Conservation (phyloP, 2,888 invertebrate species). For the Drosophila stalkeri region DNA sequence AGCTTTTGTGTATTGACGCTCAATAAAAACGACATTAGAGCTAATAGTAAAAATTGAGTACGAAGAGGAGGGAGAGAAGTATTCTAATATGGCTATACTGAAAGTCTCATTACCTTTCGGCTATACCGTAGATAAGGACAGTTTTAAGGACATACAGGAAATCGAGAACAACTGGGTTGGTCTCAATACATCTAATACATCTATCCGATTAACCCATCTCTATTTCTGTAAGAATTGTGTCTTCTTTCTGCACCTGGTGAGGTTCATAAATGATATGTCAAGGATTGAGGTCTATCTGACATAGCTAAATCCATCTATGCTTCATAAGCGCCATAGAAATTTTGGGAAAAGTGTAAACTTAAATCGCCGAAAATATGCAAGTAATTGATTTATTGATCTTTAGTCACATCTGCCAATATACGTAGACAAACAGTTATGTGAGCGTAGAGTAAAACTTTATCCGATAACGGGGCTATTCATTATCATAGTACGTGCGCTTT, state of each 20-base stretch:
- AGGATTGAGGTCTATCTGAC: background rate
- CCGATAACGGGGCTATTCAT: constrained; percentile 28
- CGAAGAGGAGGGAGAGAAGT: constrained; percentile 85
- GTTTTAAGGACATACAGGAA: constrained; percentile 87
- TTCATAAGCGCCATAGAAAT: background rate
- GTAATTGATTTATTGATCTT: constrained; percentile 23
- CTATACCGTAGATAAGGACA: constrained; percentile 92
- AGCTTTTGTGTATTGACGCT: too few species aligned
- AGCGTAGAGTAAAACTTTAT: constrained; percentile 11
- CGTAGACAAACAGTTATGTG: background rate
- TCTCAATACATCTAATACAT: too few species aligned
- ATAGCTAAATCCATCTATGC: background rate
- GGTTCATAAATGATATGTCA: too few species aligned
- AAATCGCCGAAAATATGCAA: constrained; percentile 2
- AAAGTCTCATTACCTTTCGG: constrained; percentile 96
- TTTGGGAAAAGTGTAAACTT: background rate
- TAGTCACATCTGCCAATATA: constrained; percentile 14
- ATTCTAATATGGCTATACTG: constrained; percentile 95
- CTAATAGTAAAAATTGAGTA: constrained; percentile 93
- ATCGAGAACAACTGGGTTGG: constrained; percentile 85
- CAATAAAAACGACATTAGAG: too few species aligned
- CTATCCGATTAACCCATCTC: too few species aligned
- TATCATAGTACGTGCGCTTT: constrained; percentile 71
- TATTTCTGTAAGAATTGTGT: too few species aligned
- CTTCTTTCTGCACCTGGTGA: too few species aligned